Conservation (phyloP, 2,797 vertebrate species). For the Peromyscus attwateri region DNA sequence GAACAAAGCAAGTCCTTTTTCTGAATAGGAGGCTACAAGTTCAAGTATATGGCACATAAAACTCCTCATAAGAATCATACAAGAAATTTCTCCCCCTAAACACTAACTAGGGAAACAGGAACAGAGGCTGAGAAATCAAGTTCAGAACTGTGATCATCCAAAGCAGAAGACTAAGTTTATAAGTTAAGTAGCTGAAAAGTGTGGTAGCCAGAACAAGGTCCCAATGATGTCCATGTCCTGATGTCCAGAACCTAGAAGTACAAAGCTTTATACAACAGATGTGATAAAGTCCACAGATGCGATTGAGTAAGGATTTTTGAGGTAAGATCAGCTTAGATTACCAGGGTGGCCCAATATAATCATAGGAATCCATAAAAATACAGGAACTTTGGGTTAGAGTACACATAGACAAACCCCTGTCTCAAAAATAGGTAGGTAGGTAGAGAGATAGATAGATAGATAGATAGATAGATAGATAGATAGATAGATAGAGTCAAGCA, state of each 20-base stretch:
- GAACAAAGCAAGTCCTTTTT: neutral
- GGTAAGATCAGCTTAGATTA: neutral
- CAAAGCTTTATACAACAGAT: neutral
- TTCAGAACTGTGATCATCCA: neutral
- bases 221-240: neutral
- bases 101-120: neutral
- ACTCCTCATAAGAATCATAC: neutral
- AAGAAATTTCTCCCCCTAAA: neutral
- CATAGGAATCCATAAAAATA: neutral
- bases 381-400: neutral
- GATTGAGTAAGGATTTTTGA: neutral
- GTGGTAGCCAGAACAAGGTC: neutral
- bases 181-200: neutral
- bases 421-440: neutral
- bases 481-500: neutral
- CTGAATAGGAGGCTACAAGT: neutral
- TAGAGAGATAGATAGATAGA: no score
- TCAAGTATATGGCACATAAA: neutral
- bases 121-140: neutral
- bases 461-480: neutral
- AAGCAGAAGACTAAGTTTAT: neutral
- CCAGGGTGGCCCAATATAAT: neutral
- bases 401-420: neutral
- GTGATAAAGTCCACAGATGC: neutral
- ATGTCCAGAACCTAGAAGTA: neutral